phyloP scores from a whole-genome alignment of 2,797 vertebrate genomes.

The Coendou prehensilis region DNA sequence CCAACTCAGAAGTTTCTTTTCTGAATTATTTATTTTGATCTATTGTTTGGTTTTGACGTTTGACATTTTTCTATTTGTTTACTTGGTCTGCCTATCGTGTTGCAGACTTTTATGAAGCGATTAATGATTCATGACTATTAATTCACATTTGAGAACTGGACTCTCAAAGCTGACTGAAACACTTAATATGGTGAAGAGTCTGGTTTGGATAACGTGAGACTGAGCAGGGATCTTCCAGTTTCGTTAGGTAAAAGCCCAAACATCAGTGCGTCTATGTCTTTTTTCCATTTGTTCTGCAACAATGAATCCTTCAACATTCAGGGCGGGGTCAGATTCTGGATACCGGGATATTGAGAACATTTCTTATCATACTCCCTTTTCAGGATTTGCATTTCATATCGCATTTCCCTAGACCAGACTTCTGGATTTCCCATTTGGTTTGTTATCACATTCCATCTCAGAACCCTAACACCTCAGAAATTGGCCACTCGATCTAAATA shows the following conservation, averaged over 20 bases:
- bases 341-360: not conserved
- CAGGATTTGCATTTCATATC: not conserved
- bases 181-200: not conserved
- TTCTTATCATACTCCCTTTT: not conserved
- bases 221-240: not conserved
- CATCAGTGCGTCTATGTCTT: not conserved
- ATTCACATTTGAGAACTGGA: not conserved
- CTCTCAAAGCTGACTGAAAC: not conserved
- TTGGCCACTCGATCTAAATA: not conserved
- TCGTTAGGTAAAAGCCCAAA: not conserved
- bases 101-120: not conserved
- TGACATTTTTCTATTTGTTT: not conserved
- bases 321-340: not conserved
- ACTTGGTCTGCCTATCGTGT: not conserved
- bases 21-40: not conserved
- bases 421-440: not conserved
- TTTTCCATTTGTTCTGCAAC: slow-evolving; percentile 13
- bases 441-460: not conserved
- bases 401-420: not conserved
- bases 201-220: not conserved
- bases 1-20: not conserved
- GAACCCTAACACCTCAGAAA: not conserved
- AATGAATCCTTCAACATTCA: not conserved
- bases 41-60: not conserved
- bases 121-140: slow-evolving; percentile 1